Conservation (phyloP, 2,797 vertebrate species). For the Smutsia temminckii region DNA sequence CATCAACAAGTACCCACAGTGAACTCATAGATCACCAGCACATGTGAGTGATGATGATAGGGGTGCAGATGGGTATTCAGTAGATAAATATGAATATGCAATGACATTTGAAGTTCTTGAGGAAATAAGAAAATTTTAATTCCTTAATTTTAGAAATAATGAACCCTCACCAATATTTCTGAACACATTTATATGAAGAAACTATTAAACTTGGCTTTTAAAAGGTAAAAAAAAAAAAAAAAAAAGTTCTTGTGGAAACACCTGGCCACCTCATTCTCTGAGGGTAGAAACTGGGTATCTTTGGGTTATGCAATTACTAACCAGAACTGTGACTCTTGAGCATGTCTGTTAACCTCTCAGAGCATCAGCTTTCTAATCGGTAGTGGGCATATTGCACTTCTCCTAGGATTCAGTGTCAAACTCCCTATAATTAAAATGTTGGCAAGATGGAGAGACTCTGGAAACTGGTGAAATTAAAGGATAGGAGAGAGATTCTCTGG, state of each 20-base stretch:
- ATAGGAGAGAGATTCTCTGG: conserved; percentile 54
- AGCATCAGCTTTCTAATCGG: conserved; percentile 17
- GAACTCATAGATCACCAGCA: not conserved
- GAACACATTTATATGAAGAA: not conserved
- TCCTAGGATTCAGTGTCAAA: conserved; percentile 18
- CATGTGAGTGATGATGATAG: no score
- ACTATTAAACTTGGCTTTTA: not conserved
- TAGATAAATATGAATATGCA: not conserved
- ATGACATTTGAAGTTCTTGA: not conserved
- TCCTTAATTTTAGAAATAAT: not conserved
- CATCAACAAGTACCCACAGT: not conserved
- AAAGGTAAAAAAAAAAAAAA: not conserved
- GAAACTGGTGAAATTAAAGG: conserved; percentile 62
- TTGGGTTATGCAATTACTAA: not conserved
- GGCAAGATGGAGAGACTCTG: conserved; percentile 22
- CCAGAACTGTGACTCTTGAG: not conserved
- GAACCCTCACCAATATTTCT: not conserved
- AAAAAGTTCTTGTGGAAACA: not conserved
- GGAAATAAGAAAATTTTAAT: not conserved
- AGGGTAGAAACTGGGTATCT: not conserved
- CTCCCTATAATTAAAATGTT: conserved; percentile 56
- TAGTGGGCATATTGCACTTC: not conserved
- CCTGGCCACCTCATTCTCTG: not conserved
- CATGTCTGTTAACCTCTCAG: conserved; percentile 14
- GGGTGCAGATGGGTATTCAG: not conserved